Evolutionary conservation across 2,113 vertebrate genomes (phyloP).

Genomic region (Alligator mississippiensis): DNA sequence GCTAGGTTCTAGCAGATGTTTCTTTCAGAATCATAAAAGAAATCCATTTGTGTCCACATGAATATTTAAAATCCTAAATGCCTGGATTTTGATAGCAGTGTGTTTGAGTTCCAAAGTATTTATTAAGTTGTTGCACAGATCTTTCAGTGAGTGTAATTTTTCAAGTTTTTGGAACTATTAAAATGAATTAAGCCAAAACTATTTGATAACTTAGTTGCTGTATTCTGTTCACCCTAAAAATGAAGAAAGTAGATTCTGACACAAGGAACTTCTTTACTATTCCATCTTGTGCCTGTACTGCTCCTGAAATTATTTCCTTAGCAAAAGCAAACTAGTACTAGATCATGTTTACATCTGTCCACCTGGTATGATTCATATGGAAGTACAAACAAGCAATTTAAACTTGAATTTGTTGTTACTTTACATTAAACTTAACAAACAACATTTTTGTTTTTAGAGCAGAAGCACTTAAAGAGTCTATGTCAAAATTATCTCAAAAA

Average conservation of each 20-base stretch:
- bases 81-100: not conserved
- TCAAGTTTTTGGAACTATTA: not conserved
- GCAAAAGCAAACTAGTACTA: not conserved
- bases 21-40: rapidly evolving
- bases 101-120: not conserved
- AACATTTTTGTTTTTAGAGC: slow-evolving; percentile 81
- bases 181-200: not conserved
- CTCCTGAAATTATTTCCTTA: not conserved
- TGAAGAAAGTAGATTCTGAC: not conserved
- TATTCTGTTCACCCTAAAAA: not conserved
- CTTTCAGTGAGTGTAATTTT: not conserved
- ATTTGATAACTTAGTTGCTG: not conserved
- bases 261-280: not conserved
- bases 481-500: slow-evolving; percentile 84
- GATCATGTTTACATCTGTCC: not conserved
- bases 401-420: not conserved
- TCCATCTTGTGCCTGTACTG: too few species aligned
- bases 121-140: not conserved
- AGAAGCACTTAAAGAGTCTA: slow-evolving; percentile 91
- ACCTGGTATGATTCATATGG: not conserved
- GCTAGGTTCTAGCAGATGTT: not conserved
- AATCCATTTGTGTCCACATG: not conserved
- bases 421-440: not conserved
- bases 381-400: not conserved
- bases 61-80: not conserved